Evolutionary conservation across 2,113 vertebrate genomes (phyloP), one percentile per base, ranked within the genome.

Genomic region (Trachemys scripta): DNA sequence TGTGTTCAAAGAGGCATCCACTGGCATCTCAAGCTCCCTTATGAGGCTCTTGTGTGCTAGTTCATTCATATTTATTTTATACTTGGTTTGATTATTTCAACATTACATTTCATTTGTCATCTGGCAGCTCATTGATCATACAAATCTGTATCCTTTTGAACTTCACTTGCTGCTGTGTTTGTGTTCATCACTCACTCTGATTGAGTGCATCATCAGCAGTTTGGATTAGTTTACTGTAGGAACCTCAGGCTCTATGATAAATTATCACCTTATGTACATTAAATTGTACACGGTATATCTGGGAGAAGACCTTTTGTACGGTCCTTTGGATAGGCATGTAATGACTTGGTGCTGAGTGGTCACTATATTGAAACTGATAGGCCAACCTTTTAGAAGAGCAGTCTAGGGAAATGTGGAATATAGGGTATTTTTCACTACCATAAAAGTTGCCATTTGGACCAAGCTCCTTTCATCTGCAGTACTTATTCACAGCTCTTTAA

Each of bases 121-220:
- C 90, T 97, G 97, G 96, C 97, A 98, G 95, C 92, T 98, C 98
- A 98, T 98, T 98, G 98, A 98, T 98, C 98, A 98, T 94, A 90
- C 89, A 95, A 97, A 97, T 98, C 97, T 97, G 97, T 97, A 98
- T 97, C 97, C 97, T 97, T 98, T 97, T 97, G 97, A 97, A 97
- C 97, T 98, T 97, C 78, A 85, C 96, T 97, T 95, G 92, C 97
- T 96, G 96, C 97, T 98, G 5, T 97, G 94, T 97, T 94, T 96
- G 95, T 96, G 97, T 96, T 98, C 98, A 98, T 98, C 98, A 97
- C 84, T 98, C 98, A 98, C 96, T 93, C 98, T 98, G 98, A 98
- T 98, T 98, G 98, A 98, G 97, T 98, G 98, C 97, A 98, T 98
- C 97, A 98, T 98, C 98, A 98, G 98, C 98, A 98, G 95, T 98